A percentile compares a stretch with the other conserved stretches of the same genome.
phyloP scores from a whole-genome alignment of 2,888 invertebrate species.

The Spatulosminthurus flaviceps region DNA sequence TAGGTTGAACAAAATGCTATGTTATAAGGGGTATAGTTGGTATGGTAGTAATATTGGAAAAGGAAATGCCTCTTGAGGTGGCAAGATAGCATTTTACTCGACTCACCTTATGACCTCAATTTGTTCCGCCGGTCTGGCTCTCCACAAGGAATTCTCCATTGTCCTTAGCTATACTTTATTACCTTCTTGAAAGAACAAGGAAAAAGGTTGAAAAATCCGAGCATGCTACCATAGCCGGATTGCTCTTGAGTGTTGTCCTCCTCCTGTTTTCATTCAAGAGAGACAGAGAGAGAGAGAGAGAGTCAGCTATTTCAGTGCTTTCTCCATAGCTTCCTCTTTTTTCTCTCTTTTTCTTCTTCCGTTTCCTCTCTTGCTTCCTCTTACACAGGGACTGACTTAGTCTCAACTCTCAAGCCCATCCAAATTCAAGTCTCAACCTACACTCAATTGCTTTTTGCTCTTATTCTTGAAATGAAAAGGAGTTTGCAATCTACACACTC shows the following conservation, averaged over 20 bases:
- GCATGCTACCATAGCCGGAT: neutral
- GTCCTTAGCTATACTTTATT: constrained; percentile 45
- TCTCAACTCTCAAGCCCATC: constrained; percentile 10
- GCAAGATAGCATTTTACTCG: constrained; percentile 39
- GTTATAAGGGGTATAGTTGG: too few species aligned
- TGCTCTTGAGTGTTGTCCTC: constrained; percentile 1
- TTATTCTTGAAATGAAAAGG: neutral
- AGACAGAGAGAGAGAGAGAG: too few species aligned
- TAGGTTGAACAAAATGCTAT: too few species aligned
- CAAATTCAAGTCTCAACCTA: neutral
- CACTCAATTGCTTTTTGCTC: constrained; percentile 36
- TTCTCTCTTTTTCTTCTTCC: neutral
- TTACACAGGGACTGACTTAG: neutral
- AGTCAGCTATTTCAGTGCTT: constrained; percentile 34
- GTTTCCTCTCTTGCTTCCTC: neutral
- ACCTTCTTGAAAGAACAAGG: constrained; percentile 26
- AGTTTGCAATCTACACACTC: constrained; percentile 18
- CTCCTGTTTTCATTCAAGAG: too few species aligned
- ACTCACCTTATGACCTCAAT: constrained; percentile 54
- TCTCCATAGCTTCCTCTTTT: neutral
- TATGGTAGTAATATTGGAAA: constrained; percentile 15
- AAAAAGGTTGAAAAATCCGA: neutral
- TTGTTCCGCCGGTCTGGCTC: constrained; percentile 52
- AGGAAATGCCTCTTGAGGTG: constrained; percentile 23
- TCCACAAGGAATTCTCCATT: constrained; percentile 46